These are phyloP conservation scores for Formica aserva DNA, from an alignment of 2,888 invertebrate species.

Conservation along the genomic window DNA sequence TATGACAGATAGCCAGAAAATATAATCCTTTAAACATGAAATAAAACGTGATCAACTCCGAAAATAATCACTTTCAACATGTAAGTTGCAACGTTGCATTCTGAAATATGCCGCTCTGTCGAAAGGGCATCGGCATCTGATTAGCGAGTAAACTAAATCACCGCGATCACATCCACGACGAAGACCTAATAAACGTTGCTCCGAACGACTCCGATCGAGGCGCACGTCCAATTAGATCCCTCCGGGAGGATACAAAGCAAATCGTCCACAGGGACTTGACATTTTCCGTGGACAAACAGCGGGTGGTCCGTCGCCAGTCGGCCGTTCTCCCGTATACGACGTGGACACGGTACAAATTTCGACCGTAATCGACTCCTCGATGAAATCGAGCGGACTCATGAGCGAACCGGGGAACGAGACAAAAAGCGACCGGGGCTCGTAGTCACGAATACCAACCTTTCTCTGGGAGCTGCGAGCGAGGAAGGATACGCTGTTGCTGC, in stretches of 20 bases:
- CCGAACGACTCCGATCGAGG: constrained; percentile 22
- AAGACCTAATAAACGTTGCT: constrained; percentile 32
- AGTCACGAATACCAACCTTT: constrained; percentile 47
- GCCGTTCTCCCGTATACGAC: constrained; percentile 14
- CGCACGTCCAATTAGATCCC: constrained; percentile 44
- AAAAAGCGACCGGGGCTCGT: constrained; percentile 69
- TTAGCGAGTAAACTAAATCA: constrained; percentile 21
- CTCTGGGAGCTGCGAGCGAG: constrained; percentile 41
- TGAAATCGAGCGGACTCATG: constrained; percentile 64
- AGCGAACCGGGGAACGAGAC: constrained; percentile 63
- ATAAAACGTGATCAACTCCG: background rate
- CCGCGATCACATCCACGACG: constrained; percentile 9
- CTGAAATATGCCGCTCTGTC: background rate
- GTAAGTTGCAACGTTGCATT: background rate
- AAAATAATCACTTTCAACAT: background rate
- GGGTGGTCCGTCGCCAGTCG: constrained; percentile 42
- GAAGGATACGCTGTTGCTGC: constrained; percentile 19
- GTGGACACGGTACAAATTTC: constrained; percentile 37
- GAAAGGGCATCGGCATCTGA: constrained; percentile 24
- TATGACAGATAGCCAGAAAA: background rate
- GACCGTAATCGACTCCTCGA: constrained; percentile 51
- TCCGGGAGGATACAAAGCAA: constrained; percentile 34
- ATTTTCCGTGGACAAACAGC: constrained; percentile 44
- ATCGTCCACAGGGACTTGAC: constrained; percentile 29
- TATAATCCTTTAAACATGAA: background rate